Conservation (phyloP, 2,797 vertebrate genomes). For the Babyrousa celebensis region DNA sequence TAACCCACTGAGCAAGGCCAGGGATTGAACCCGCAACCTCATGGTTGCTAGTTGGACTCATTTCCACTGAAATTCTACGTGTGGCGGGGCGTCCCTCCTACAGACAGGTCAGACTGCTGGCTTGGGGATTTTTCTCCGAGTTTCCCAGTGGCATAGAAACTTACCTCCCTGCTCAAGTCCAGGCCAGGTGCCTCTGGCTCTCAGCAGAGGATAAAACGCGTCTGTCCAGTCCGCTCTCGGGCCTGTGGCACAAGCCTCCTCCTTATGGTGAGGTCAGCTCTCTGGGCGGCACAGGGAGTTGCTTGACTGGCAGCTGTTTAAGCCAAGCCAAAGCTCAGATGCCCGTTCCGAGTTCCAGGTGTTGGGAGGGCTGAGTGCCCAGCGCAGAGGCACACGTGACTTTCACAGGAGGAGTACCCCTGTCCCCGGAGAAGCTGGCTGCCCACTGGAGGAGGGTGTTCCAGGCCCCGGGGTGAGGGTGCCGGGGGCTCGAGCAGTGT, state of each 20-base stretch:
- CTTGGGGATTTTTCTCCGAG: background rate
- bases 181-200: rapidly evolving
- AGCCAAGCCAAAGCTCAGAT: background rate
- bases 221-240: background rate
- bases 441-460: background rate
- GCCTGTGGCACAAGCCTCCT: background rate
- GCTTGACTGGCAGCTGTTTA: too few relatives aligned
- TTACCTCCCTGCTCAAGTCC: background rate
- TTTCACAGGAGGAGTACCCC: background rate
- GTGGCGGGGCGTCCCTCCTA: rapidly evolving
- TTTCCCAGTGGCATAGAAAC: background rate
- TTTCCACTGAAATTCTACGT: too few relatives aligned
- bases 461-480: background rate
- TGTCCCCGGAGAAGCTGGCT: background rate
- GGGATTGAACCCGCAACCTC: too few relatives aligned
- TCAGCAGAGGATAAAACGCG: too few relatives aligned
- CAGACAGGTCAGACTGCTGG: background rate
- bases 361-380: background rate
- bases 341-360: background rate
- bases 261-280: background rate
- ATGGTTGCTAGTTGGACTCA: too few relatives aligned
- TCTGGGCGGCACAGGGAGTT: background rate
- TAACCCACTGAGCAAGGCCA: too few relatives aligned
- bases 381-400: background rate
- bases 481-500: background rate